Evolutionary conservation across 2,888 invertebrate species (phyloP).

Genomic region (Pantelozetes paolii): DNA sequence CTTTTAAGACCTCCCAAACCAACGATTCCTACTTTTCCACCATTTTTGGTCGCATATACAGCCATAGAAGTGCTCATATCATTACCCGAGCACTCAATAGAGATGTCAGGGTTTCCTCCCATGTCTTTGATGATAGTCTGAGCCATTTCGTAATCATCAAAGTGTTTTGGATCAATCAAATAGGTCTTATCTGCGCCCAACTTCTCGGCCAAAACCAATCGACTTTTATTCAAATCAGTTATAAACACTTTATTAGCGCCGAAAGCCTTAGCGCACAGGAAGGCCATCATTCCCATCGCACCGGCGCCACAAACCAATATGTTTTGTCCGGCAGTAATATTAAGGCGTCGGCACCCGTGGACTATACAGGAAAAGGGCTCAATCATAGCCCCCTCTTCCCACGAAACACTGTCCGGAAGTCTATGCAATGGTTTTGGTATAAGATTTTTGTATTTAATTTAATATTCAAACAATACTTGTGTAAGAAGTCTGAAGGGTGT

Average conservation of each 20-base stretch:
- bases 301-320: constrained; percentile 61
- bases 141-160: constrained; percentile 51
- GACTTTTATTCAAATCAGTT: constrained; percentile 46
- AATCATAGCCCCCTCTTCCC: constrained; percentile 88
- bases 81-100: constrained; percentile 84
- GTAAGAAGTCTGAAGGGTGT: constrained; percentile 65
- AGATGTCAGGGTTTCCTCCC: constrained; percentile 58
- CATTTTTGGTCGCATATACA: constrained; percentile 54
- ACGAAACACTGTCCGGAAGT: constrained; percentile 77
- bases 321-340: constrained; percentile 49
- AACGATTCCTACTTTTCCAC: constrained; percentile 42
- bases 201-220: constrained; percentile 52
- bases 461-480: constrained; percentile 52
- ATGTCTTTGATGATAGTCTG: constrained; percentile 49
- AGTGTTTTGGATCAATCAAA: constrained; percentile 52
- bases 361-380: constrained; percentile 67
- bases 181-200: constrained; percentile 53
- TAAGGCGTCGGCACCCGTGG: constrained; percentile 50
- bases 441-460: not conserved
- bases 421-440: constrained; percentile 56
- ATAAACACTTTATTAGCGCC: constrained; percentile 51
- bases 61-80: constrained; percentile 72
- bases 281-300: constrained; percentile 55
- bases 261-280: constrained; percentile 50
- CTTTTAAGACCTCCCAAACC: constrained; percentile 41